Evolutionary conservation across 2,113 vertebrate species (phyloP).

Genomic region (Atherinomorus stipes): DNA sequence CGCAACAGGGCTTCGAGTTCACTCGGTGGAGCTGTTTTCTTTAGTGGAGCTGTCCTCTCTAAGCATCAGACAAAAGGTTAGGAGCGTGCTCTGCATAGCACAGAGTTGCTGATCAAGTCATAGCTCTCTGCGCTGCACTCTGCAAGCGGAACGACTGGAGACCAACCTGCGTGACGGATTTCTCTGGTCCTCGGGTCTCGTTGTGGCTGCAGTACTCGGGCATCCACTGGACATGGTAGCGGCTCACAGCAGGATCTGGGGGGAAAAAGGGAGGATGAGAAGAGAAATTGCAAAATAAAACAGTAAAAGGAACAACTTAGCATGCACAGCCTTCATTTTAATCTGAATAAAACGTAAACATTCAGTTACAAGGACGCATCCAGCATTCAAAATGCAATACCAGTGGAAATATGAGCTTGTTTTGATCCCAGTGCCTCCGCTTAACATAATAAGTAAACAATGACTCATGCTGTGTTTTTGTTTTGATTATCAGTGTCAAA

Average conservation of each 20-base stretch:
- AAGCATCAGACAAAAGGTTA: slow-evolving; percentile 62
- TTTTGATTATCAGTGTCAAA: not conserved
- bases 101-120: slow-evolving; percentile 31
- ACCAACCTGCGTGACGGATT: slow-evolving; percentile 88
- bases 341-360: not conserved
- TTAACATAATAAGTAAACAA: not conserved
- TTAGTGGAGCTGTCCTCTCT: slow-evolving; percentile 37
- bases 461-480: not conserved
- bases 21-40: slow-evolving; percentile 46
- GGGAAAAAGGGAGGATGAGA: not conserved
- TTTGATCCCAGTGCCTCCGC: not conserved
- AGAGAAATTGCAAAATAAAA: not conserved
- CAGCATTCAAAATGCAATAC: not conserved
- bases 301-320: not conserved
- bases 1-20: slow-evolving; percentile 39
- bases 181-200: slow-evolving; percentile 82
- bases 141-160: not conserved
- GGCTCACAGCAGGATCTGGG: slow-evolving; percentile 82
- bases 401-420: not conserved
- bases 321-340: not conserved
- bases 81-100: slow-evolving; percentile 61
- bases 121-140: not conserved
- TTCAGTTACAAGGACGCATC: not conserved
- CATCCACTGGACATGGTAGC: slow-evolving; percentile 91
- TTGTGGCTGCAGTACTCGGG: slow-evolving; percentile 91